phyloP scores from a whole-genome alignment of 2,113 vertebrate species.

The Macrotis lagotis region DNA sequence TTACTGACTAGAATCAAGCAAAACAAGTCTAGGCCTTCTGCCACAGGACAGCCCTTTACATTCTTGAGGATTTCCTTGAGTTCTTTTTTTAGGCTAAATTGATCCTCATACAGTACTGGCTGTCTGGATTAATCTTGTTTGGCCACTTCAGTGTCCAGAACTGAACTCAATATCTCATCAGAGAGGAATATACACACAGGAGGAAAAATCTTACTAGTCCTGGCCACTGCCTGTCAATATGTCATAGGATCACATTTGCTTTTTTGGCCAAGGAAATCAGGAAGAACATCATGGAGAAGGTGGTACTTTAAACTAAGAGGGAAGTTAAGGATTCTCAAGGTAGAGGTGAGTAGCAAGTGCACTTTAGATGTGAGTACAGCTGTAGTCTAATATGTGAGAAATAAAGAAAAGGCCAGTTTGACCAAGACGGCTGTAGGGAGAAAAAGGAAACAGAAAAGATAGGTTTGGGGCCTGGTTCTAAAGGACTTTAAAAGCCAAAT shows the following conservation, averaged over 20 bases:
- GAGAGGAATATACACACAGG: background rate
- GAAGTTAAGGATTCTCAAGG: background rate
- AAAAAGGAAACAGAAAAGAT: background rate
- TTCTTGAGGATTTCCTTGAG: background rate
- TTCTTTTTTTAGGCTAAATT: background rate
- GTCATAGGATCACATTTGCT: background rate
- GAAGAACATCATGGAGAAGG: background rate
- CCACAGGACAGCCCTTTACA: background rate
- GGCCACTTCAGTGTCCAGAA: background rate
- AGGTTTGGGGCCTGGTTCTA: background rate
- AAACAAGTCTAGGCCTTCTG: background rate
- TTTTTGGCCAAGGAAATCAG: background rate
- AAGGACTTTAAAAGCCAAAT: background rate
- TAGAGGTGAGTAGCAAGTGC: background rate
- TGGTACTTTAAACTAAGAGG: background rate
- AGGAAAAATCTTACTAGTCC: background rate
- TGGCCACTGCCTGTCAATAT: background rate
- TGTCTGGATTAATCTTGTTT: background rate
- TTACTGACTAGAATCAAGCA: background rate
- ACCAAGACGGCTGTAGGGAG: background rate
- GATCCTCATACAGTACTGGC: background rate
- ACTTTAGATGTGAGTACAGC: background rate
- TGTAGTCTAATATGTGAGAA: background rate
- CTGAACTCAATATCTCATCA: background rate
- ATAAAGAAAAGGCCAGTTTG: background rate